These are phyloP conservation scores for Tridacna crocea DNA, from an alignment of 2,888 invertebrate species.

Conservation along the genomic window DNA sequence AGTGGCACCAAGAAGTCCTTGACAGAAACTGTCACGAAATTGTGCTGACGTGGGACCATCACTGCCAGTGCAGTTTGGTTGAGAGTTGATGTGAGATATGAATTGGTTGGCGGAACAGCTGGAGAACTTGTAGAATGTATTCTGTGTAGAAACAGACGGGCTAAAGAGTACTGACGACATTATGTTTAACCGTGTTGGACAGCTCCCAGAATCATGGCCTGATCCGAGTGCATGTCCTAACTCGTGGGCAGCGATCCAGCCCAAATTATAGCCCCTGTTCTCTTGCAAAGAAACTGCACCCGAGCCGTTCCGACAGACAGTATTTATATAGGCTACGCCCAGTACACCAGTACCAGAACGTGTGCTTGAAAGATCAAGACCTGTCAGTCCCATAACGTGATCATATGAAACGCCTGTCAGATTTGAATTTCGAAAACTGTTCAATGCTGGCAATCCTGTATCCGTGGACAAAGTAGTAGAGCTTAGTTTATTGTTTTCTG, in stretches of 20 bases:
- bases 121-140: conserved; percentile 23
- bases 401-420: background rate
- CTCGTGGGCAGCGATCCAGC: conserved; percentile 21
- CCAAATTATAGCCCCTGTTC: background rate
- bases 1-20: conserved; percentile 7
- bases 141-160: background rate
- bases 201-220: background rate
- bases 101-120: conserved; percentile 1
- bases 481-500: background rate
- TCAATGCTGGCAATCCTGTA: background rate
- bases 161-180: conserved; percentile 19
- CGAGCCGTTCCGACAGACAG: background rate
- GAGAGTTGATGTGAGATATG: background rate
- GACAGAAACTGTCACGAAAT: conserved; percentile 13
- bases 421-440: background rate
- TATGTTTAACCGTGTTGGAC: conserved; percentile 7
- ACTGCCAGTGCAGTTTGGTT: conserved; percentile 25
- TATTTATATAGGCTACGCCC: background rate
- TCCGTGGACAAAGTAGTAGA: background rate
- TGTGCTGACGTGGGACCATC: conserved; percentile 23
- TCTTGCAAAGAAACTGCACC: conserved; percentile 10
- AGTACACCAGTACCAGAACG: background rate
- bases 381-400: conserved; percentile 13
- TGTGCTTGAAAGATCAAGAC: background rate
- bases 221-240: conserved; percentile 8